Percentiles rank a stretch among this genome's conserved stretches.
phyloP scores from a whole-genome alignment of 2,113 vertebrate species.

The Morone chrysops region DNA sequence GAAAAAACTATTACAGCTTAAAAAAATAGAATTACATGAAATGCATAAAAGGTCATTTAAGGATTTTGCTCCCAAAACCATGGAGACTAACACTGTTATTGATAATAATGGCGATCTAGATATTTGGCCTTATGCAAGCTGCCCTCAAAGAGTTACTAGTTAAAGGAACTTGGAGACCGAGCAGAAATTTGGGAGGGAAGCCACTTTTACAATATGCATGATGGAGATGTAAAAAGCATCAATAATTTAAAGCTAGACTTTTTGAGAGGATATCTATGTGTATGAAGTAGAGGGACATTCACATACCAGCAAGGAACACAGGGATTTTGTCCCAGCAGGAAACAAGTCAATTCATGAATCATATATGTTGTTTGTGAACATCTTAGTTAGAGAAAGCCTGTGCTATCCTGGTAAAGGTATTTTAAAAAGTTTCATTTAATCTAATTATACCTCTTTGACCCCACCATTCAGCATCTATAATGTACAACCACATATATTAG shows the following conservation, averaged over 20 bases:
- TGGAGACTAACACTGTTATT: not conserved
- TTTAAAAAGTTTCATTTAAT: not conserved
- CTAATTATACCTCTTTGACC: not conserved
- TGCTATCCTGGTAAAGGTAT: not conserved
- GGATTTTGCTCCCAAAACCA: not conserved
- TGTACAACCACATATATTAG: not conserved
- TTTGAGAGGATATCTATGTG: constrained; percentile 36
- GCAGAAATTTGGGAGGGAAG: constrained; percentile 31
- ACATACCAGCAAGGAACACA: not conserved
- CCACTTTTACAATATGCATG: constrained; percentile 50
- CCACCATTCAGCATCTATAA: not conserved
- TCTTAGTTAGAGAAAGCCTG: not conserved
- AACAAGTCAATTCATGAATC: constrained; percentile 2
- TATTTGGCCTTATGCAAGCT: constrained; percentile 3
- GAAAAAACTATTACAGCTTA: not conserved
- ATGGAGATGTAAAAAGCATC: constrained; percentile 47
- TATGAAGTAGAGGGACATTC: not conserved
- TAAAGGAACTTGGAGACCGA: constrained; percentile 10
- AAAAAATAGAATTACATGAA: not conserved
- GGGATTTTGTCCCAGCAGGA: constrained; percentile 11
- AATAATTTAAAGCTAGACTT: constrained; percentile 56
- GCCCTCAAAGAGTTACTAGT: constrained; percentile 10
- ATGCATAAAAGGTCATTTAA: not conserved
- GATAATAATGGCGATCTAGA: not conserved
- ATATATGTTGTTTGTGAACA: not conserved